phyloP scores from a whole-genome alignment of 1,140 invertebrate species.

The Pseudomyrmex concolor region DNA sequence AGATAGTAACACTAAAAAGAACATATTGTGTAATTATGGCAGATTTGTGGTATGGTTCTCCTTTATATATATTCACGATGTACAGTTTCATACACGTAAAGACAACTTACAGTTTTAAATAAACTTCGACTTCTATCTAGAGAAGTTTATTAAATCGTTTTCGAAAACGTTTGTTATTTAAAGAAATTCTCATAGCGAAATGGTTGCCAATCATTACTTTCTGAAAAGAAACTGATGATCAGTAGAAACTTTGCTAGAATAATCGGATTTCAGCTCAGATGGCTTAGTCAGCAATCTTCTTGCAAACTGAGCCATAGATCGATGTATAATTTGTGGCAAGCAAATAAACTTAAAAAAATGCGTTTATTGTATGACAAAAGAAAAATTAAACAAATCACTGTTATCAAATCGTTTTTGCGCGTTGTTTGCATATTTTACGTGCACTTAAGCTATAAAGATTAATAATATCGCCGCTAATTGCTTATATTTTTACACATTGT shows the following conservation, averaged over 20 bases:
- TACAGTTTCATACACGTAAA: too few species aligned
- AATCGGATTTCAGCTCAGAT: too few species aligned
- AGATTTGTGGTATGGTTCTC: neutral
- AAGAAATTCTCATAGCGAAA: neutral
- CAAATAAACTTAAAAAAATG: neutral
- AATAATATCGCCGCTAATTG: slow-evolving; percentile 59
- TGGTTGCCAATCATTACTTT: too few species aligned
- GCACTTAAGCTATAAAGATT: slow-evolving; percentile 59
- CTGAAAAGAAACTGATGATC: too few species aligned
- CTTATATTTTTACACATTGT: slow-evolving; percentile 68
- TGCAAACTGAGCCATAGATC: neutral
- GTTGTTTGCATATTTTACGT: slow-evolving; percentile 48
- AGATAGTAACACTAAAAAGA: neutral
- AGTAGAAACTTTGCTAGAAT: too few species aligned
- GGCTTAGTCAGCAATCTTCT: too few species aligned
- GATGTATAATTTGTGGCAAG: slow-evolving; percentile 43
- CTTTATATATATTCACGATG: too few species aligned
- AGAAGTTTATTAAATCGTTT: too few species aligned
- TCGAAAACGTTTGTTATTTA: neutral
- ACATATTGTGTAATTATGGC: slow-evolving; percentile 21
- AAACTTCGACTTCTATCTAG: too few species aligned
- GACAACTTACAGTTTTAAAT: too few species aligned
- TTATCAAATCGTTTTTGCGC: slow-evolving; percentile 21
- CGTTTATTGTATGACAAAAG: slow-evolving; percentile 9
- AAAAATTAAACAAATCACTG: slow-evolving; percentile 30